phyloP scores from a whole-genome alignment of 1,140 invertebrate genomes.

The Stratiolaelaps scimitus region DNA sequence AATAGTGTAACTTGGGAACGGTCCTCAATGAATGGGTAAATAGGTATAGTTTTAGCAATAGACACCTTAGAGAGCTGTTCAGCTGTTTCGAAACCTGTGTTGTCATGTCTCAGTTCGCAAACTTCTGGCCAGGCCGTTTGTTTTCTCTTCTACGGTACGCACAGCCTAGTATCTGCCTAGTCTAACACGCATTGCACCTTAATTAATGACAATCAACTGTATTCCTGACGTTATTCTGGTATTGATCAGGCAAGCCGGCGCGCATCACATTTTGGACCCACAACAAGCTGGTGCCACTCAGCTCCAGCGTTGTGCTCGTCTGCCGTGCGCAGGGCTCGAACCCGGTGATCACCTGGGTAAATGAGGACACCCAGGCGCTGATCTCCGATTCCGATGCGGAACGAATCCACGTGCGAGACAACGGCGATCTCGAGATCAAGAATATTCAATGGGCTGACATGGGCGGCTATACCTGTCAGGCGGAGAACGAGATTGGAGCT shows the following conservation, averaged over 20 bases:
- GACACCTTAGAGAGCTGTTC: no score
- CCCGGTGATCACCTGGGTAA: constrained; percentile 52
- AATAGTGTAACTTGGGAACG: no score
- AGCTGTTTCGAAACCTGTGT: no score
- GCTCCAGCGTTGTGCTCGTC: constrained; percentile 53
- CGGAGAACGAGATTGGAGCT: constrained; percentile 52
- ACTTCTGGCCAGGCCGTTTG: no score
- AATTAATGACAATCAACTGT: no score
- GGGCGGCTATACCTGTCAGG: constrained; percentile 61
- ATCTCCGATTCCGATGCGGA: constrained; percentile 16
- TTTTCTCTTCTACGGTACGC: no score
- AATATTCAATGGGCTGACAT: constrained; percentile 60
- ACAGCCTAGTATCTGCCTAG: no score
- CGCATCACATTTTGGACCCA: constrained; percentile 44
- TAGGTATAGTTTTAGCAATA: no score
- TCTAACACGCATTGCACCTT: no score
- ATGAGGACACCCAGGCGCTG: constrained; percentile 12
- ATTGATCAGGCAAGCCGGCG: constrained; percentile 39
- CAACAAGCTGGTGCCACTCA: constrained; percentile 45
- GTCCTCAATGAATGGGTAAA: no score
- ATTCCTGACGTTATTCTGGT: no score
- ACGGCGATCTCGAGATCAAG: constrained; percentile 58
- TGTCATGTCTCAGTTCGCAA: no score
- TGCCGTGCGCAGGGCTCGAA: constrained; percentile 53
- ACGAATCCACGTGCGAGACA: constrained; percentile 47